Evolutionary conservation across 2,113 vertebrate genomes (phyloP).

Genomic region (Brachyhypopomus gauderio): DNA sequence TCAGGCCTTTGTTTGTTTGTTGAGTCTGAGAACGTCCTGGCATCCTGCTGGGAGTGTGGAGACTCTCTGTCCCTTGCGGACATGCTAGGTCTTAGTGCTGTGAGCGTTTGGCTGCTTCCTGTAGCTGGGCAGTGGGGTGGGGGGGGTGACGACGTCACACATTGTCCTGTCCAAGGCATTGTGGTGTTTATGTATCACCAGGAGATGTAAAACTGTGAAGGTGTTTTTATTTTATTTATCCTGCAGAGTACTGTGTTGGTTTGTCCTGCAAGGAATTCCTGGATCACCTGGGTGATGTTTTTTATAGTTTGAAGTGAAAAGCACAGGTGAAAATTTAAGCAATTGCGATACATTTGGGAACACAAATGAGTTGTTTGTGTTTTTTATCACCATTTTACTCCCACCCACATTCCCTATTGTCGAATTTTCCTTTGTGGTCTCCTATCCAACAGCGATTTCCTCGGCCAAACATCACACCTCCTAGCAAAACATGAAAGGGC

Average conservation of each 20-base stretch:
- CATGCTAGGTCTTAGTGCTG: conserved; percentile 14
- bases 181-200: conserved; percentile 16
- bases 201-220: neutral
- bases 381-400: conserved; percentile 42
- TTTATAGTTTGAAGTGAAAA: neutral
- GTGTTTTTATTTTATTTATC: neutral
- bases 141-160: neutral
- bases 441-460: conserved; percentile 52
- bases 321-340: neutral
- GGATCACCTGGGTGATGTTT: neutral
- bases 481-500: conserved; percentile 50
- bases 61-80: neutral
- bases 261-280: neutral
- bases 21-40: conserved; percentile 9
- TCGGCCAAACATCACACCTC: conserved; percentile 49
- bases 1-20: conserved; percentile 42
- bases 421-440: conserved; percentile 64
- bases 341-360: conserved; percentile 19
- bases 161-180: neutral
- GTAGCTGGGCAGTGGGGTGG: neutral
- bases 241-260: neutral
- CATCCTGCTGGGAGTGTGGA: conserved; percentile 8
- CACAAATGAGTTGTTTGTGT: conserved; percentile 42
- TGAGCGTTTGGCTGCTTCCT: conserved; percentile 56
- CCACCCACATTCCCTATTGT: conserved; percentile 45